Base-by-base conservation (phyloP, 2,113 vertebrate species). In the Lanius collurio region DNA sequence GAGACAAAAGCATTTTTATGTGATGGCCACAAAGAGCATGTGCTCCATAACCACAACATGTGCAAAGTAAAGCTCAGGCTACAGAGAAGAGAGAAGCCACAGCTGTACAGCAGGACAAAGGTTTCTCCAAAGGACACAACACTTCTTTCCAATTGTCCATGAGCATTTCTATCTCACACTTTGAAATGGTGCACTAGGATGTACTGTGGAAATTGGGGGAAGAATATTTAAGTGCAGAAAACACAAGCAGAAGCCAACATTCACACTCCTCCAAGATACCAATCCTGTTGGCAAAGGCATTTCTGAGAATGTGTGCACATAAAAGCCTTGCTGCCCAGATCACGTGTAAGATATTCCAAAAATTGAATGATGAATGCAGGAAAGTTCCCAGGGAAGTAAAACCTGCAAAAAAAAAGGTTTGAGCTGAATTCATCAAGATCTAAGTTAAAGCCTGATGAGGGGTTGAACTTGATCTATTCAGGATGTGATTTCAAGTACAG, bases 151-250 rank as follows among this genome's bases (percentile, higher is more conserved):
- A 67, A 1, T 7, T 41, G 27, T 11, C 33, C 31, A 79, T 0
- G 0, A 67, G 35, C 24, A 60, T 74, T 93, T 85, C 59, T 20
- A 49, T 57, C 17, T 53, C 37, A 52, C 2, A 1, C 5, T 74
- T 37, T 9, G 46, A 87, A 37, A 27, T 9, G 4, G 39, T 33
- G 15, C 35, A 39, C 19, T 4, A 67, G 31, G 8, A 47, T 2
- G 0, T 50, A 67, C 0, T 0, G 35, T 42, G 13, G 22, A 77
- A 90, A 35, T 1, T 4, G 1, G 9, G 4, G 8, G 23, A 88
- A 42, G 47, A 20, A 64, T 42, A 44, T 2, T 2, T 11, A 28
- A 78, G 31, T 5, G 10, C 81, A 88, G 55, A 93, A 93, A 77
- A 27, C 37, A 69, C 13, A 75, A 84, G 35, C 47, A 70, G 53